phyloP scores from a whole-genome alignment of 2,888 invertebrate species.

The Nomada goodeniana region DNA sequence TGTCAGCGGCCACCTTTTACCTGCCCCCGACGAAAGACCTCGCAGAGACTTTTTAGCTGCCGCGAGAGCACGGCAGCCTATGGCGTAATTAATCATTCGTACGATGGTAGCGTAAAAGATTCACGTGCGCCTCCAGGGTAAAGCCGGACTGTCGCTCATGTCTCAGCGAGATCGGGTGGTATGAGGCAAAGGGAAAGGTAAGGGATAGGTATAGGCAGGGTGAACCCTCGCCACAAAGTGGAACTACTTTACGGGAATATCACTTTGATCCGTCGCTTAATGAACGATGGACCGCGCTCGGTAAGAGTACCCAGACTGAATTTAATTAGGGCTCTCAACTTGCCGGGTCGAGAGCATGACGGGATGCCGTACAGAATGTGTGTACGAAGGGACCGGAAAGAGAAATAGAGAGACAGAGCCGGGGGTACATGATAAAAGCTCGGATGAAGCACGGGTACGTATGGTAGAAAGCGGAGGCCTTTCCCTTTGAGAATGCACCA shows the following conservation, averaged over 20 bases:
- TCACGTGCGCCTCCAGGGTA: slow-evolving; percentile 60
- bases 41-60: slow-evolving; percentile 34
- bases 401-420: slow-evolving; percentile 55
- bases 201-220: slow-evolving; percentile 60
- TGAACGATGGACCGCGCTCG: slow-evolving; percentile 79
- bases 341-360: slow-evolving; percentile 71
- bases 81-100: slow-evolving; percentile 67
- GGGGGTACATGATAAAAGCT: slow-evolving; percentile 65
- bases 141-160: slow-evolving; percentile 56
- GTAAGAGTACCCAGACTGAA: slow-evolving; percentile 82
- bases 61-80: slow-evolving; percentile 41
- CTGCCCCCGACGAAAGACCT: slow-evolving; percentile 26
- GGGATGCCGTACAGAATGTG: slow-evolving; percentile 67
- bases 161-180: slow-evolving; percentile 36
- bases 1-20: slow-evolving; percentile 32
- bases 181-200: slow-evolving; percentile 58
- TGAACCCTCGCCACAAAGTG: slow-evolving; percentile 70
- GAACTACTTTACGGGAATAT: slow-evolving; percentile 81
- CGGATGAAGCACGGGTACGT: slow-evolving; percentile 64
- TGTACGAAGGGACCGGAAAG: slow-evolving; percentile 42
- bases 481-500: slow-evolving; percentile 70
- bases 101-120: slow-evolving; percentile 67
- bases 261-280: slow-evolving; percentile 82
- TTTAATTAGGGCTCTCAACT: slow-evolving; percentile 83
- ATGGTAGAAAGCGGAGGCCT: slow-evolving; percentile 57